Evolutionary conservation across 64 coral and sea anemone genomes (phyloP), one percentile per base, ranked within the genome.

Genomic region (Pocillopora verrucosa): DNA sequence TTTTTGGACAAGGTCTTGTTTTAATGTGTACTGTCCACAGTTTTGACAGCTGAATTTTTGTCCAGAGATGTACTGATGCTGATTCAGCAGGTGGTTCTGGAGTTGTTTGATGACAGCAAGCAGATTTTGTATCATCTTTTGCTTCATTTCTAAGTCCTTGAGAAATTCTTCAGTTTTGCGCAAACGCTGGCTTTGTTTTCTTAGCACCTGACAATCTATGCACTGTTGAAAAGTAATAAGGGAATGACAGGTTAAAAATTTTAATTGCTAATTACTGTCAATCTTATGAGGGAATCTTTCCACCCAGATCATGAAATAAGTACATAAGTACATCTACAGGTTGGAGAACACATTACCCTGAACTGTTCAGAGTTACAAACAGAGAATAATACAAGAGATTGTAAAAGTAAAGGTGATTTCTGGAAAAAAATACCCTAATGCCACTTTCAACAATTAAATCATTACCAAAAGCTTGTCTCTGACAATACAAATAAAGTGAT

Each of bases 1-100:
- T 73, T 93, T 96, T 17, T 84, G 74, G 45, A 96, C 75, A 7
- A 96, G 92, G 22, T 96, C 95, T 57, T 65, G 83, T 59, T 93
- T 93, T 1, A 90, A 74, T 16, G 51, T 73, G 36, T 87, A 81
- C 22, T 88, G 75, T n/a, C 70, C 72, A 68, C 95, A 96, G 51
- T 91, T 88, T 17, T 70, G 69, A 70, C 95, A 96, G 16, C 76
- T 87, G 58, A 93, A 76, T 62, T 75, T 36, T 60, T 96, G 84
- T 26, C 90, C 37, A 38, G 91, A 88, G 73, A 93, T 93, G 5
- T 69, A 41, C 12, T 86, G 60, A 61, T 96, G 88, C 15, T 93
- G 82, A 13, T 69, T 93, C 0, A 70, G 57, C 10, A 97, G 86
- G 20, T 97, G 91, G 24, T 87, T 63, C 65, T 85, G 88, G 16